These are phyloP conservation scores for Cricetomys ansorgei DNA, from an alignment of 2,113 vertebrate species.

Conservation along the genomic window DNA sequence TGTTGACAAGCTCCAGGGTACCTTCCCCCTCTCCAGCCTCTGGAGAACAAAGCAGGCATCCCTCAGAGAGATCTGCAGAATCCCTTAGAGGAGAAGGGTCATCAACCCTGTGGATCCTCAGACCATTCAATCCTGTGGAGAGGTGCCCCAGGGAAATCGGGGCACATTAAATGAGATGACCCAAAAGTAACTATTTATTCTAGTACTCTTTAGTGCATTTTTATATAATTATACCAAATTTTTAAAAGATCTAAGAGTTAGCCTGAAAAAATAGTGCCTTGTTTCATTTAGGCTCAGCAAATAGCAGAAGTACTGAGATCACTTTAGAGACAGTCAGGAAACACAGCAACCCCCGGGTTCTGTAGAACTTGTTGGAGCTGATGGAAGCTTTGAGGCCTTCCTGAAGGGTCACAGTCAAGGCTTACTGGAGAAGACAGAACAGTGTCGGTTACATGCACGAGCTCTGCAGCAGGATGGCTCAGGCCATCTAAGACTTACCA, in stretches of 20 bases:
- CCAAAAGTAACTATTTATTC: background rate
- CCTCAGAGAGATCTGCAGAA: background rate
- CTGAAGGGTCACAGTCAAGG: background rate
- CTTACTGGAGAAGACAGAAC: background rate
- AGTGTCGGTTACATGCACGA: background rate
- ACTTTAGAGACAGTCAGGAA: background rate
- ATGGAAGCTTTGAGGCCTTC: background rate
- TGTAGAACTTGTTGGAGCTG: background rate
- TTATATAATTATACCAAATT: background rate
- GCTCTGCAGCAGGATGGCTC: background rate
- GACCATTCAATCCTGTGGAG: background rate
- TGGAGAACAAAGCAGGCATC: background rate
- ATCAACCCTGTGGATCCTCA: accelerated
- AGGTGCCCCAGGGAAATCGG: background rate
- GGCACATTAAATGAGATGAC: background rate
- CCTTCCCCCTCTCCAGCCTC: background rate
- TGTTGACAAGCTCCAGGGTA: background rate
- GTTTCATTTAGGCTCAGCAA: background rate
- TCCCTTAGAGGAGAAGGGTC: background rate
- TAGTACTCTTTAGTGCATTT: background rate
- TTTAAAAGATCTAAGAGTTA: background rate
- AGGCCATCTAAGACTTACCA: background rate
- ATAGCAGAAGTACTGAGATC: background rate
- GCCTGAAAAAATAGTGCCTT: background rate
- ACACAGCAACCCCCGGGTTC: background rate